Evolutionary conservation across 2,797 vertebrate genomes (phyloP).

Genomic region (Bucorvus abyssinicus): DNA sequence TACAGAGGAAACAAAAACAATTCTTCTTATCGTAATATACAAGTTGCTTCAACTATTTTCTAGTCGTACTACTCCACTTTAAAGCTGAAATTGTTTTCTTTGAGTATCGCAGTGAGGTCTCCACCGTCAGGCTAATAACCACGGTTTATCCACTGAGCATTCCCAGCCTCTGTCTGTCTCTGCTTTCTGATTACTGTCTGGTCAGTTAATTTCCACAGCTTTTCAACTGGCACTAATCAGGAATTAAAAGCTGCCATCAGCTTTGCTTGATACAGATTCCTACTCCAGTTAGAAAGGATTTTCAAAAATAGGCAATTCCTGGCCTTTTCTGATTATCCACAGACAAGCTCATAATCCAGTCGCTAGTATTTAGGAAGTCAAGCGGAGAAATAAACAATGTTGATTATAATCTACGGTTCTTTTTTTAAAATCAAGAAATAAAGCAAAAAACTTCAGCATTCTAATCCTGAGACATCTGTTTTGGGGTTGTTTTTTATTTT

Average conservation of each 20-base stretch:
- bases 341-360: conserved; percentile 88
- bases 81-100: background rate
- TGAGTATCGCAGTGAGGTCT: background rate
- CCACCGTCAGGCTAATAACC: conserved; percentile 34
- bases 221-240: conserved; percentile 84
- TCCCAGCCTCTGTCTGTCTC: background rate
- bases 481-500: background rate
- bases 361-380: conserved; percentile 87
- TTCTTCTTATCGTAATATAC: background rate
- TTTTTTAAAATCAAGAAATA: conserved; percentile 71
- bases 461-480: conserved; percentile 78
- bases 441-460: conserved; percentile 56
- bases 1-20: background rate
- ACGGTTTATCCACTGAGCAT: background rate
- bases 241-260: conserved; percentile 84
- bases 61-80: background rate
- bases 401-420: conserved; percentile 88
- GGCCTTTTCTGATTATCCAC: conserved; percentile 84
- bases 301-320: conserved; percentile 89
- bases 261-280: conserved; percentile 72
- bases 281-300: conserved; percentile 77
- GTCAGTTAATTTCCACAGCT: conserved; percentile 83
- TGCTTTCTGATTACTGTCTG: conserved; percentile 80
- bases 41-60: background rate
- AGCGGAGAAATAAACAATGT: conserved; percentile 89